Evolutionary conservation across 1,140 invertebrate genomes (phyloP), one percentile per base, ranked within the genome.

Genomic region (Cherax quadricarinatus): DNA sequence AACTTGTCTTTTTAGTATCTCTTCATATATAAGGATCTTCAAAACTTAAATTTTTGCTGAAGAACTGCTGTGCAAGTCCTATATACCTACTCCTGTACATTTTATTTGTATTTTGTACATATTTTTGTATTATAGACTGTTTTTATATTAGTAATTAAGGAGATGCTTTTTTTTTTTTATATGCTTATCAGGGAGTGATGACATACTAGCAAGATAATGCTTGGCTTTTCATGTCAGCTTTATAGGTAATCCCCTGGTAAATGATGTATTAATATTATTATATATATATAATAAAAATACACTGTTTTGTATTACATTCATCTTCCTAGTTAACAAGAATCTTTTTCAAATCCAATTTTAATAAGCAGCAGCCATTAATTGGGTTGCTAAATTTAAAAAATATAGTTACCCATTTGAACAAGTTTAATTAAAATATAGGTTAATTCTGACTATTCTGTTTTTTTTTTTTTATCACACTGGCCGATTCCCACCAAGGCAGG

Each of bases 231-330:
- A 91, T 91, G 90, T 91, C 84, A 91, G 83, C 84, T 86, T 91
- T 86, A 84, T 91, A 91, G 90, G 86, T 91, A 91, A 81, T 84
- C 88, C 87, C 90, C 90, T 91, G 90, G 85, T 91, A 91, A 91
- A 91, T 91, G 84, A 91, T 91, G 90, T 91, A 91, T 91, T 87
- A 86, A 87, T 91, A 91, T 91, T 91, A 91, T 91, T 84, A 84
- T 85, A 62, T 51, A 62, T 51, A 53, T 86, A 81, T 91, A 91
- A 91, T 86, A 86, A 91, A 62, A 91, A 91, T 88, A 80, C 86
- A 78, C 75, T 85, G 84, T 91, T 87, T 10, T 30, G n/a, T 24
- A 78, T 18, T 78, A 30, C 14, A 57, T 21, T 90, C 85, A 51
- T 53, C 57, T 79, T 84, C 75, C 60, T 66, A 57, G 53, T 41